Evolutionary conservation across 2,888 invertebrate species (phyloP).

Genomic region (Macrophya annulata): DNA sequence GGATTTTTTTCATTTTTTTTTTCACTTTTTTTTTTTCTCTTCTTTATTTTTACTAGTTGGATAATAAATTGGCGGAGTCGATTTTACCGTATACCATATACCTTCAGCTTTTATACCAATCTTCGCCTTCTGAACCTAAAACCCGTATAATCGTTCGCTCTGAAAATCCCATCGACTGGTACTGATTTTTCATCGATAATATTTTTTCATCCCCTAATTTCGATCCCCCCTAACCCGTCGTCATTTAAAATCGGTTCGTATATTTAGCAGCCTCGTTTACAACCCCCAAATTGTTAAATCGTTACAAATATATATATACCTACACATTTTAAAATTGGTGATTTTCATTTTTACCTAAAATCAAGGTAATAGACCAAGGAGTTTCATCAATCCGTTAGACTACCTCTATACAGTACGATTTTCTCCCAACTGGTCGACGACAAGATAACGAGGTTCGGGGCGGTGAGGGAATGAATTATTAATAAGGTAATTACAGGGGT

Average conservation of each 20-base stretch:
- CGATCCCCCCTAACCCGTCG: no score
- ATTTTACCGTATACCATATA: constrained; percentile 32
- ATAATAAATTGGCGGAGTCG: constrained; percentile 68
- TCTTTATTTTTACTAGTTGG: constrained; percentile 43
- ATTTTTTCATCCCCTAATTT: background rate
- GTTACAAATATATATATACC: background rate
- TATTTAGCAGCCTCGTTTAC: background rate
- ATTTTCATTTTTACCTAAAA: background rate
- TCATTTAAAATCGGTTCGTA: background rate
- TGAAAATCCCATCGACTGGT: constrained; percentile 4
- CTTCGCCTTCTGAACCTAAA: background rate
- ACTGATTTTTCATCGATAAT: constrained; percentile 19
- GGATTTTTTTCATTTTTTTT: constrained; percentile 59
- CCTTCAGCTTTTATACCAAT: background rate
- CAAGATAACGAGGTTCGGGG: constrained; percentile 22
- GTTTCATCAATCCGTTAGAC: constrained; percentile 9
- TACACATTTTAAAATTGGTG: background rate
- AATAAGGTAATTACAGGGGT: constrained; percentile 50
- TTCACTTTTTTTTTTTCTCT: background rate
- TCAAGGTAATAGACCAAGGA: background rate
- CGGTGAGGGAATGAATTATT: constrained; percentile 43
- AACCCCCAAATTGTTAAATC: background rate
- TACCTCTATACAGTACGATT: background rate
- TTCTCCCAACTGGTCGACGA: constrained; percentile 10
- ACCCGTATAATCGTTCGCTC: constrained; percentile 4